A percentile compares a stretch with the other conserved stretches of the same genome.
phyloP scores from a whole-genome alignment of 2,113 vertebrate species.

The Chloebia gouldiae region DNA sequence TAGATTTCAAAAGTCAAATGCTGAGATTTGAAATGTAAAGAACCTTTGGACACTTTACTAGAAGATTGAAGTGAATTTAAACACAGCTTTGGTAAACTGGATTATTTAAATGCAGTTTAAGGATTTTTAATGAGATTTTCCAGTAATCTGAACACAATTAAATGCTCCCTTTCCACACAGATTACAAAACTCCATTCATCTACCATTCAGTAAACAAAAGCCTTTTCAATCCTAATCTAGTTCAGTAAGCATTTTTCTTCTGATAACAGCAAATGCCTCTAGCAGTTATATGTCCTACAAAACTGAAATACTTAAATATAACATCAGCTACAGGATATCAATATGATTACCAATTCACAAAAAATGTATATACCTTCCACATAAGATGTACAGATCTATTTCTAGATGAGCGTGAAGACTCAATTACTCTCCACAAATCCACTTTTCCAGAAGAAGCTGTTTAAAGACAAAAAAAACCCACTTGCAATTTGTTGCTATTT shows the following conservation, averaged over 20 bases:
- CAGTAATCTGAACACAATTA: background rate
- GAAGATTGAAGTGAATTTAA: background rate
- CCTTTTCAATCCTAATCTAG: background rate
- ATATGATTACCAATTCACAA: background rate
- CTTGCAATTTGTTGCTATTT: background rate
- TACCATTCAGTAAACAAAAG: background rate
- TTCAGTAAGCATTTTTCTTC: background rate
- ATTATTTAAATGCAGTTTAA: background rate
- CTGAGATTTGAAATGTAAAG: background rate
- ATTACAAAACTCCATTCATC: background rate
- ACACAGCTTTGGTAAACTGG: background rate
- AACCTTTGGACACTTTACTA: background rate
- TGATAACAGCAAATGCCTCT: background rate
- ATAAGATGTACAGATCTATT: constrained; percentile 62
- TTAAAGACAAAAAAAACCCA: background rate
- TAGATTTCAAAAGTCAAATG: background rate
- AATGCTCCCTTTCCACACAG: background rate
- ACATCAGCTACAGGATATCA: background rate
- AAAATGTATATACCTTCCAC: constrained; percentile 71
- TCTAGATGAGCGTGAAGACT: background rate
- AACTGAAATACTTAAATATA: background rate
- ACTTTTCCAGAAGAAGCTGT: constrained; percentile 60
- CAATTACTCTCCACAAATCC: constrained; percentile 76
- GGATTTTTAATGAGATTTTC: background rate
- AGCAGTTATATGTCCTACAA: background rate